Base-by-base conservation (phyloP, 2,113 vertebrate species). In the Limnothrissa miodon region DNA sequence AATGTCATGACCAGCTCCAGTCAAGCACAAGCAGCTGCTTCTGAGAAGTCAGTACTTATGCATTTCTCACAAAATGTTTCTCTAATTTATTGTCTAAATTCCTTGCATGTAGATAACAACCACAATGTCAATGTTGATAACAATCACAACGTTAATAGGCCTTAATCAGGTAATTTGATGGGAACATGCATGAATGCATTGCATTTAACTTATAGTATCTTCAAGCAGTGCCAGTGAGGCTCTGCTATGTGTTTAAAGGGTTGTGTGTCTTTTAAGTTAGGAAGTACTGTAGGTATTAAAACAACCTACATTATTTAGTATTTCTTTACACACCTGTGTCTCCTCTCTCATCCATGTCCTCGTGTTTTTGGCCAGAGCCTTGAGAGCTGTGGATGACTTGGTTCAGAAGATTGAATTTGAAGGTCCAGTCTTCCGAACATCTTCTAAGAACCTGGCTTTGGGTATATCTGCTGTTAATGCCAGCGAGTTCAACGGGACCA, bases 1-100 rank as follows among this genome's bases (percentile, higher is more conserved):
- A 99, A 99, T 85, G 96, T 99, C 85, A 94, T 99, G 89, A 95
- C 86, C 62, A 96, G 95, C 93, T 94, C 97, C 0, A 95, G 95
- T 78, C 92, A 88, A 8, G 91, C 93, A 4, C 90, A 95, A 85
- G 91, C 95, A 25, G 90, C 92, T 7, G 93, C 95, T 19, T 97
- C 97, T 23, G 95, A 95, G 84, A 95, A 91, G 98, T 98, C 93
- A 94, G 95, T 84, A 33, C 45, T 78, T 13, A n/a, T n/a, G 21
- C 19, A 46, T 45, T 79, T 62, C 29, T 17, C n/a, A 19, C 0
- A 25, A 29, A 33, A 17, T 33, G 36, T 78, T 9, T 36, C 39
- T 29, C 36, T 59, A 2, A 21, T 78, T 45, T 29, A 9, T 36
- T 19, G 29, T 36, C 19, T n/a, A n/a, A n/a, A n/a, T n/a, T n/a